Evolutionary conservation across 2,113 vertebrate species (phyloP), one percentile per base, ranked within the genome.

Genomic region (Mungos mungo): DNA sequence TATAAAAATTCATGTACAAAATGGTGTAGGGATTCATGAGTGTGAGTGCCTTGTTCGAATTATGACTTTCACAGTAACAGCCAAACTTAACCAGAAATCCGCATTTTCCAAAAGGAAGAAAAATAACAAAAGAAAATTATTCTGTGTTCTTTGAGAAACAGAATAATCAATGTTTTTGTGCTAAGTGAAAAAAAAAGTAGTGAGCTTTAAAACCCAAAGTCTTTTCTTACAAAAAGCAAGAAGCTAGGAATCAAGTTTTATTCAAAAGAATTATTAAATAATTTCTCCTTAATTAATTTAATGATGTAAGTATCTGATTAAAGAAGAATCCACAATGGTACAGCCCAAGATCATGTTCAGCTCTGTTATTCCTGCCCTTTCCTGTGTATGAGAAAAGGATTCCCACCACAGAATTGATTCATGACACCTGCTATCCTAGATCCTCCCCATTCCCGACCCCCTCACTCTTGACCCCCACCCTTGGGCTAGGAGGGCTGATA

Each of bases 1-100:
- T 94, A 7, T 95, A 86, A 69, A 71, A 88, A 97, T 94, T 97
- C 81, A 87, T 52, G 0, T 65, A 90, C 96, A 81, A 98, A 98
- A 93, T 93, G 69, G 81, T 18, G 90, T 47, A 95, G 5, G 57
- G 96, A 10, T 88, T 90, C 15, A 38, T 38, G 16, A 79, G 33
- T 63, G 79, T 93, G 88, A 35, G 31, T 89, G 52, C 31, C 27
- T 81, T 92, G 3, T 47, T 97, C 54, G 93, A 94, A 69, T 96
- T 74, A 80, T 87, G 84, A 65, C 79, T 89, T 87, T 93, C 88
- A 60, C 79, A 72, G 35, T 11, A 94, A 74, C 16, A 68, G 57
- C 52, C 60, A 93, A 74, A 93, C 82, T 82, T 74, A 27, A 68
- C 60, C 35, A 82, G n/a, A 82, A 21, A 7, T 54, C 77, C 33